A percentile compares a stretch with the other conserved stretches of the same genome.
These are phyloP conservation scores for Pachycephus smyrnensis DNA, from an alignment of 2,888 invertebrate species.

Conservation along the genomic window DNA sequence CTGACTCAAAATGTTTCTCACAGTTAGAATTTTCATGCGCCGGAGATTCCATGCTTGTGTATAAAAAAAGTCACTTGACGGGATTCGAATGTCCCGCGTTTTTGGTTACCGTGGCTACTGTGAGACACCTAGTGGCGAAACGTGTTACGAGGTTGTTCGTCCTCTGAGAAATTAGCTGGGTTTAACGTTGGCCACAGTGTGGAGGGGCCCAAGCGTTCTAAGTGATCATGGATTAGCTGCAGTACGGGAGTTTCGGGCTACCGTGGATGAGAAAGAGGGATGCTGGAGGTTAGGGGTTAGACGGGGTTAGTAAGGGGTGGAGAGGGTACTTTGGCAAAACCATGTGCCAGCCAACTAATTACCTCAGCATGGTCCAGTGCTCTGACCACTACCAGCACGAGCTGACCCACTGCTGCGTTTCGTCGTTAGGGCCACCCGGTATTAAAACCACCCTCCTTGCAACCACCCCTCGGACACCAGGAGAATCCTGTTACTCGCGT, in stretches of 20 bases:
- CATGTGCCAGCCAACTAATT: conserved; percentile 48
- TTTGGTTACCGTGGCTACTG: too few relatives aligned
- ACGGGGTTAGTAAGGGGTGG: conserved; percentile 9
- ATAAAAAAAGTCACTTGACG: too few relatives aligned
- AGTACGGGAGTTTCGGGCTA: conserved; percentile 16
- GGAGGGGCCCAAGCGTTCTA: conserved; percentile 43
- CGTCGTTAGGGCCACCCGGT: conserved; percentile 3
- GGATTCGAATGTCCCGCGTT: too few relatives aligned
- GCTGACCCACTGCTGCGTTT: neutral
- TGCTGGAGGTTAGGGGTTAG: too few relatives aligned
- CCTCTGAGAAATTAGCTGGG: conserved; percentile 45
- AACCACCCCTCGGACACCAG: too few relatives aligned
- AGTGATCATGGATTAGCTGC: conserved; percentile 58
- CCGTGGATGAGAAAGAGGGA: conserved; percentile 20
- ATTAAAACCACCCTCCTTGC: neutral
- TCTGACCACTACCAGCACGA: conserved; percentile 4
- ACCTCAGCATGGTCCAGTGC: conserved; percentile 39
- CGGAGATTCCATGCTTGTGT: too few relatives aligned
- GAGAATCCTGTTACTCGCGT: neutral
- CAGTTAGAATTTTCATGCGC: too few relatives aligned
- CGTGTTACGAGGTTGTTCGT: too few relatives aligned
- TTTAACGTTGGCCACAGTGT: conserved; percentile 56
- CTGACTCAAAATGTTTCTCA: too few relatives aligned
- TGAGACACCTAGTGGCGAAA: too few relatives aligned
- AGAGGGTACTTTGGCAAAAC: conserved; percentile 35